phyloP scores from a whole-genome alignment of 1,140 invertebrate species.

The Drosophila persimilis region DNA sequence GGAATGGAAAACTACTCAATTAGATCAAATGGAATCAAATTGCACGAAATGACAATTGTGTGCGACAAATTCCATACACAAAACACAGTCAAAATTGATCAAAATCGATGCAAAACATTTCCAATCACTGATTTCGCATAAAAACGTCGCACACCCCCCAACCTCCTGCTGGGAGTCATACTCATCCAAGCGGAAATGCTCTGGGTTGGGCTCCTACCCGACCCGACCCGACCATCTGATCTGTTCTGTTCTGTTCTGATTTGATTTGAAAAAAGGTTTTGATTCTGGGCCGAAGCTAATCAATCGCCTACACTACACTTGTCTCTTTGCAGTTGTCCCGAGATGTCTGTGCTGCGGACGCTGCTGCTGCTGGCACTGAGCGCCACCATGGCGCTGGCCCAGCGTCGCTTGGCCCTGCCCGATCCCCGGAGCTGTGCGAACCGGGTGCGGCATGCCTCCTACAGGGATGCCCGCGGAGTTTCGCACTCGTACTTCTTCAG shows the following conservation, averaged over 20 bases:
- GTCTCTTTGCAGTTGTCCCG: slow-evolving; percentile 11
- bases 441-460: slow-evolving; percentile 92
- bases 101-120: slow-evolving; percentile 69
- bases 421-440: slow-evolving; percentile 94
- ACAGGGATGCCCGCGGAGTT: slow-evolving; percentile 92
- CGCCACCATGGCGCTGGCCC: slow-evolving; percentile 88
- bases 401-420: slow-evolving; percentile 92
- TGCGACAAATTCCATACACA: slow-evolving; percentile 59
- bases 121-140: slow-evolving; percentile 77
- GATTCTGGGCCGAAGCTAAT: slow-evolving; percentile 6
- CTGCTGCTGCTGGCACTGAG: slow-evolving; percentile 87
- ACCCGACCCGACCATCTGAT: slow-evolving; percentile 2
- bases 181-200: slow-evolving; percentile 67
- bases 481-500: slow-evolving; percentile 96
- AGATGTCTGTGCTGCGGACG: slow-evolving; percentile 75
- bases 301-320: slow-evolving; percentile 9
- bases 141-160: slow-evolving; percentile 9
- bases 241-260: slow-evolving; percentile 34
- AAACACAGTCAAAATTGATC: slow-evolving; percentile 72
- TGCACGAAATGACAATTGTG: slow-evolving; percentile 58
- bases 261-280: slow-evolving; percentile 50
- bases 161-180: slow-evolving; percentile 26
- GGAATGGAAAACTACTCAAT: slow-evolving; percentile 75
- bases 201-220: slow-evolving; percentile 33
- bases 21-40: slow-evolving; percentile 61